phyloP scores from a whole-genome alignment of 2,888 invertebrate genomes.

The Cybosia mesomella region DNA sequence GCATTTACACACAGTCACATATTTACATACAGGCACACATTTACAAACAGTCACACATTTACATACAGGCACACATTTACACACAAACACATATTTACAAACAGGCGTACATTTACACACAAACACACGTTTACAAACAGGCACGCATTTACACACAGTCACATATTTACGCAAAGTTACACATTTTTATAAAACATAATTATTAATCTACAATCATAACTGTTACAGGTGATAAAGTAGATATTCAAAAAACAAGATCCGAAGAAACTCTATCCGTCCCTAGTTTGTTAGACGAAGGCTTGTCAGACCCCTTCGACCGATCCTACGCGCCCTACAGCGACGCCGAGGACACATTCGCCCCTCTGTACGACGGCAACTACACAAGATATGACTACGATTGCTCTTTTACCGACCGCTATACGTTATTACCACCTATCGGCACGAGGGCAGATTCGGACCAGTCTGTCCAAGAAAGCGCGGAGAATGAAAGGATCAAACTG shows the following conservation, averaged over 20 bases:
- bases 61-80: too few relatives aligned
- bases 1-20: too few relatives aligned
- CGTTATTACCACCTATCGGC: constrained; percentile 72
- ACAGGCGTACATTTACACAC: too few relatives aligned
- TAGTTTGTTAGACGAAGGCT: constrained; percentile 65
- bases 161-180: too few relatives aligned
- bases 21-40: too few relatives aligned
- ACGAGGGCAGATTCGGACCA: constrained; percentile 59
- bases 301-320: constrained; percentile 41
- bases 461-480: constrained; percentile 52
- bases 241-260: constrained; percentile 81
- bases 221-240: constrained; percentile 62
- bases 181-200: too few relatives aligned
- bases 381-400: constrained; percentile 74
- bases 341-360: constrained; percentile 63
- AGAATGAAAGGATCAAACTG: constrained; percentile 50
- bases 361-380: constrained; percentile 68
- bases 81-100: too few relatives aligned
- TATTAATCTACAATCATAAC: neutral
- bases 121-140: too few relatives aligned
- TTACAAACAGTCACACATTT: too few relatives aligned
- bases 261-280: constrained; percentile 77
- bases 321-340: constrained; percentile 60
- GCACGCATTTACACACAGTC: too few relatives aligned
- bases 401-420: constrained; percentile 68